Base-by-base conservation (phyloP, 2,888 invertebrate genomes). In the Pammene aurita region DNA sequence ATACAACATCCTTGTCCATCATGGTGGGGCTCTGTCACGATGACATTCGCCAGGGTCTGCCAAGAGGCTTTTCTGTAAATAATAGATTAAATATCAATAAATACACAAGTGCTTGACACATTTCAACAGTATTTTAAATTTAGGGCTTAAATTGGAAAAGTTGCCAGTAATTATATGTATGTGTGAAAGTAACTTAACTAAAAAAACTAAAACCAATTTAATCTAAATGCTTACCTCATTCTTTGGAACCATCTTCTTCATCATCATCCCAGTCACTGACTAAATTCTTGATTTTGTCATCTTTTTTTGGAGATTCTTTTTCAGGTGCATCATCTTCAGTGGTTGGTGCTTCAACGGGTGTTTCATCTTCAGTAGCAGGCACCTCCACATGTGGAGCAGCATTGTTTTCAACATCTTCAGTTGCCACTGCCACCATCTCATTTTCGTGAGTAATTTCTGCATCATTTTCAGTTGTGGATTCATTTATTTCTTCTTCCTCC, bases 251-350 rank as follows among this genome's bases (percentile, higher is more conserved):
- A 72, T 76, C 78, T 66, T 90, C 87, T 1, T 90, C 90, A 44
- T 90, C 90, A 68, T 93, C 93, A 76, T 92, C 93, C 93, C 93
- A 93, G 76, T 93, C 93, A 76, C 93, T 93, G 16, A 93, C 93
- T 71, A 93, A 80, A 70, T 81, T 92, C 75, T 89, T 90, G 16
- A 93, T 90, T 68, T 88, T 89, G 44, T 88, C 83, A 72, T 81
- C 79, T 73, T 86, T 86, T n/a, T 74, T 78, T 57, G 76, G 65
- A 60, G 74, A 76, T 34, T 60, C 48, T 34, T 44, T 42, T 18
- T 67, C 44, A 18, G 9, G 38, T 5, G 56, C 38, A 54, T 72
- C 66, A 34, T 55, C 58, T 69, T 73, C 71, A 60, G 61, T 50
- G 13, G 61, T 56, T 16, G 46, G 7, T 56, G 61, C 67, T 48